Evolutionary conservation across 2,113 vertebrate species (phyloP).

Genomic region (Oncorhynchus keta): DNA sequence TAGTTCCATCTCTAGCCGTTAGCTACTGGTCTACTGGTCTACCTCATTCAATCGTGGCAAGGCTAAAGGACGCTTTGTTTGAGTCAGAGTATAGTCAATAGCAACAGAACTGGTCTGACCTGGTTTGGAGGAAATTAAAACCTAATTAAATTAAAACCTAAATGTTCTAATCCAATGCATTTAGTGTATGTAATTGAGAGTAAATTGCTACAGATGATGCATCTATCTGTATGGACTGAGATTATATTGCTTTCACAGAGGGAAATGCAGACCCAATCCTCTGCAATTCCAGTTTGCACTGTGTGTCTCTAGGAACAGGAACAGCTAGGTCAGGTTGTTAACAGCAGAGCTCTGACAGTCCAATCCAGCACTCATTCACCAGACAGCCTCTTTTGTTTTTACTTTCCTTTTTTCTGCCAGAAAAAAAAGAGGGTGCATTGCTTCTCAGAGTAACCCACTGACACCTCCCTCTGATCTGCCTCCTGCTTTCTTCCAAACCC

Average conservation of each 20-base stretch:
- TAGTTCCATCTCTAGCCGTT: background rate
- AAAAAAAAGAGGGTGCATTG: slow-evolving; percentile 55
- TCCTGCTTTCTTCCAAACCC: slow-evolving; percentile 51
- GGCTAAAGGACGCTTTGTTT: background rate
- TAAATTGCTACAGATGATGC: too few relatives aligned
- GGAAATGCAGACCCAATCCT: slow-evolving; percentile 6
- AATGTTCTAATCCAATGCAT: too few relatives aligned
- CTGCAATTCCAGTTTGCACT: slow-evolving; percentile 8
- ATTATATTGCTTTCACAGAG: background rate
- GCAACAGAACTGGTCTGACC: too few relatives aligned
- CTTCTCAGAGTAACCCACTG: slow-evolving; percentile 66
- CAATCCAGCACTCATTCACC: slow-evolving; percentile 61
- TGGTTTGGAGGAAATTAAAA: too few relatives aligned
- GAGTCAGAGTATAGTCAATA: too few relatives aligned
- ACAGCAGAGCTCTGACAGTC: too few relatives aligned
- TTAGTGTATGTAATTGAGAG: too few relatives aligned
- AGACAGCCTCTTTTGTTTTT: slow-evolving; percentile 70
- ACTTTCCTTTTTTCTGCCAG: slow-evolving; percentile 56
- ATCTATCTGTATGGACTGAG: too few relatives aligned
- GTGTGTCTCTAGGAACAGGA: slow-evolving; percentile 33
- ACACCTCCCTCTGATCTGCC: slow-evolving; percentile 72
- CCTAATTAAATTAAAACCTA: too few relatives aligned
- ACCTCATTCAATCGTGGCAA: background rate
- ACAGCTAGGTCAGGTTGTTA: slow-evolving; percentile 62
- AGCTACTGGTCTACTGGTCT: background rate